Conservation (phyloP, 2,113 vertebrate genomes). For the Psophia crepitans region DNA sequence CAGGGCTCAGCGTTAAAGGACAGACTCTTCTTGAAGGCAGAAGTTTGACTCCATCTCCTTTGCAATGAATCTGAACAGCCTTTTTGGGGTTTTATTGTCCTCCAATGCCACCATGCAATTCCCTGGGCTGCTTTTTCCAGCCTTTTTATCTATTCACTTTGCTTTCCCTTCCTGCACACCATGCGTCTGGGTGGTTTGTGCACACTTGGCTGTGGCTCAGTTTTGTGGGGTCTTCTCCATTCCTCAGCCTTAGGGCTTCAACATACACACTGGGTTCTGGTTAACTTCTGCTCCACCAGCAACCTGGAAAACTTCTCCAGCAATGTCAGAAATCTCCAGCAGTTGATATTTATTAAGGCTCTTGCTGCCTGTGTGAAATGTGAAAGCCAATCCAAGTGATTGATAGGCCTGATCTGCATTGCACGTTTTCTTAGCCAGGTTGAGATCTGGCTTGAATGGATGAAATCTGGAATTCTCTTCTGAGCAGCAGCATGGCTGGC, state of each 20-base stretch:
- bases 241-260: background rate
- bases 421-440: background rate
- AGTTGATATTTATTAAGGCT: background rate
- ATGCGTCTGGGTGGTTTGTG: background rate
- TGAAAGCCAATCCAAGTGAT: background rate
- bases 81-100: background rate
- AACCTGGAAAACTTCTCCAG: background rate
- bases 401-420: background rate
- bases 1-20: background rate
- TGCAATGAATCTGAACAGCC: background rate
- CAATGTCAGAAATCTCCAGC: background rate
- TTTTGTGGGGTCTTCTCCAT: background rate
- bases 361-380: background rate
- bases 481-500: background rate
- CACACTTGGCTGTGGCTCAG: background rate
- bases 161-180: background rate
- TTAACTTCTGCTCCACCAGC: constrained; percentile 5
- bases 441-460: background rate
- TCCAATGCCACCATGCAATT: background rate
- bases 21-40: background rate
- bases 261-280: background rate
- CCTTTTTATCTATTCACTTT: background rate
- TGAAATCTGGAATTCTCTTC: background rate
- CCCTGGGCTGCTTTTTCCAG: background rate
- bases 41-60: background rate